These are phyloP conservation scores for Toxotes jaculatrix DNA, from an alignment of 2,113 vertebrate genomes.

Conservation along the genomic window DNA sequence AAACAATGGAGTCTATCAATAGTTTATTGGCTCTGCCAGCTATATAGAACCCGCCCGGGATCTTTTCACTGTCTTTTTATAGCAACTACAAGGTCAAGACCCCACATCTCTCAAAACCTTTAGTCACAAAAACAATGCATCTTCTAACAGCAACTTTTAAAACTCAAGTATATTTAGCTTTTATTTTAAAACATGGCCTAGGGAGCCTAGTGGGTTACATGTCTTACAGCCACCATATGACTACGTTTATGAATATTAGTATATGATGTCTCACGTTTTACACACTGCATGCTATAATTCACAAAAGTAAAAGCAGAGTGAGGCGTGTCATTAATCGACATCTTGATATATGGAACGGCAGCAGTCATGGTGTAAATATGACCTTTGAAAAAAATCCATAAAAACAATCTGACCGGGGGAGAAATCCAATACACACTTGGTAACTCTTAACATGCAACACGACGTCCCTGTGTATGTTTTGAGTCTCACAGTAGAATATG, in stretches of 20 bases:
- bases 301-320: neutral
- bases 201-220: neutral
- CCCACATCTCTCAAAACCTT: neutral
- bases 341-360: neutral
- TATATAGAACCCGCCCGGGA: neutral
- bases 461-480: neutral
- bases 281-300: neutral
- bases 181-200: neutral
- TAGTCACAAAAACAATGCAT: neutral
- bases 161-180: neutral
- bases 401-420: constrained; percentile 14
- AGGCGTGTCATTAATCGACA: neutral
- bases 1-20: constrained; percentile 67
- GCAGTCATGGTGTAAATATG: constrained; percentile 26
- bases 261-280: neutral
- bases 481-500: neutral
- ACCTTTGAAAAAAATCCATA: constrained; percentile 59
- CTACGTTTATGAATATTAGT: neutral
- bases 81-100: constrained; percentile 25
- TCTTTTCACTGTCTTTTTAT: constrained; percentile 33
- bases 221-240: neutral
- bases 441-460: neutral
- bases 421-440: constrained; percentile 15
- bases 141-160: neutral
- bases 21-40: constrained; percentile 39